A percentile compares a stretch with the other conserved stretches of the same genome.
Conservation (phyloP, 2,797 vertebrate species). For the Poeciliopsis gracilis region DNA sequence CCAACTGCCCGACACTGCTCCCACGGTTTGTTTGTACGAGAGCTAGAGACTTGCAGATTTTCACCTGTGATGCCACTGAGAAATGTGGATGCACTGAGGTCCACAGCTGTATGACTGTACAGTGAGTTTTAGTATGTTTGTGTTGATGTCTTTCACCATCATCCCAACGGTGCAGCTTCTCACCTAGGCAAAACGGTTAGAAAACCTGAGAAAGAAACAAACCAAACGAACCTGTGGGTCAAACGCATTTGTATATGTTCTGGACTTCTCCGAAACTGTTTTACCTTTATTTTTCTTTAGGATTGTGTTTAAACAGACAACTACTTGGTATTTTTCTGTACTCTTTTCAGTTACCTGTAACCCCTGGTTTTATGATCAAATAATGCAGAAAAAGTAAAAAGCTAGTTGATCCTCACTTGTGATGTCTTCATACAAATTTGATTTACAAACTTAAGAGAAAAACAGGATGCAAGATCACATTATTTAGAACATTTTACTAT, state of each 20-base stretch:
- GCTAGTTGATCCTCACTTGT: conserved; percentile 35
- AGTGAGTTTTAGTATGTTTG: conserved; percentile 34
- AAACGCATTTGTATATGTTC: conserved; percentile 71
- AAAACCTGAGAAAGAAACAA: conserved; percentile 63
- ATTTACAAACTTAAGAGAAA: conserved; percentile 10
- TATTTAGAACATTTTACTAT: conserved; percentile 32
- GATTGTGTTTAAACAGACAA: conserved; percentile 55
- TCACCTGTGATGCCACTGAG: conserved; percentile 64
- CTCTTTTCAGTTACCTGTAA: conserved; percentile 37
- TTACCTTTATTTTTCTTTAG: conserved; percentile 67
- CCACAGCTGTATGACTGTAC: conserved; percentile 52
- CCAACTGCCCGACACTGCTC: conserved; percentile 53
- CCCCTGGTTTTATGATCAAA: conserved; percentile 54
- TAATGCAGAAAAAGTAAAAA: conserved; percentile 38
- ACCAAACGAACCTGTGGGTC: conserved; percentile 66
- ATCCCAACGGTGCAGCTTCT: conserved; percentile 58
- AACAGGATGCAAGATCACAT: background rate
- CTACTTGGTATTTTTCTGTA: conserved; percentile 59
- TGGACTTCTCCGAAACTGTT: conserved; percentile 65
- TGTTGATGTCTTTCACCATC: conserved; percentile 61
- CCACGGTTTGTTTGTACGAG: conserved; percentile 31
- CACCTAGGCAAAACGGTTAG: conserved; percentile 49
- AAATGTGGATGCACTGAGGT: conserved; percentile 52
- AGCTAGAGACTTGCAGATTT: conserved; percentile 34
- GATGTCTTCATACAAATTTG: conserved; percentile 35